Conservation (phyloP, 2,797 vertebrate genomes). For the Enteromius argenteus region DNA sequence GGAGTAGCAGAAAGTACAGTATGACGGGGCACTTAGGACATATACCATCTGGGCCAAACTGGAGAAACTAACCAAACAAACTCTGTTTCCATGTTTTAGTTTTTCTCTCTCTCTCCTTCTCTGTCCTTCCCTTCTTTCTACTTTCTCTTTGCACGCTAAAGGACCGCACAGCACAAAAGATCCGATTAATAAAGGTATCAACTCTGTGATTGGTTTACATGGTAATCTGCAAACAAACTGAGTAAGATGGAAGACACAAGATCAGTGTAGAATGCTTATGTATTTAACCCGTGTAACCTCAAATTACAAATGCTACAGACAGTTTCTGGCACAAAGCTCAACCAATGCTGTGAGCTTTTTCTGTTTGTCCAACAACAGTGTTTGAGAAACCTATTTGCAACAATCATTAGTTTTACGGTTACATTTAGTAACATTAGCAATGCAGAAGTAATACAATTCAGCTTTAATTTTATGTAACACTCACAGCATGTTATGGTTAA, state of each 20-base stretch:
- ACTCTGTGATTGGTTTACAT: constrained; percentile 75
- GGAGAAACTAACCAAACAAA: constrained; percentile 5
- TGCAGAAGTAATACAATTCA: neutral
- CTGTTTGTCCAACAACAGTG: neutral
- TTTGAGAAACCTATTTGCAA: neutral
- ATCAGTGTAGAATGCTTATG: constrained; percentile 65
- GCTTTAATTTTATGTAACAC: neutral
- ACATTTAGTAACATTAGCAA: neutral
- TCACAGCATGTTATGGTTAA: neutral
- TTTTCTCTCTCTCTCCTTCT: neutral
- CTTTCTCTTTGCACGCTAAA: constrained; percentile 56
- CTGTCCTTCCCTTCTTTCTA: neutral
- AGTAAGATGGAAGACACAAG: constrained; percentile 65
- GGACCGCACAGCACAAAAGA: constrained; percentile 60
- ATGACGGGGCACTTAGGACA: neutral
- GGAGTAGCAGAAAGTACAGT: neutral
- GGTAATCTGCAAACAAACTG: constrained; percentile 75
- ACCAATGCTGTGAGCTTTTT: neutral
- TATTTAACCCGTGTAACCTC: constrained; percentile 52
- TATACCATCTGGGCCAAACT: neutral
- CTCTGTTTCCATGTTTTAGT: neutral
- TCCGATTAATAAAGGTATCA: constrained; percentile 64
- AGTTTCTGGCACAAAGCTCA: neutral
- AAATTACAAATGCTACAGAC: constrained; percentile 14
- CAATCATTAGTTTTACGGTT: neutral